These are phyloP conservation scores for Aphaenogaster rudis DNA, from an alignment of 1,140 invertebrate genomes.

Conservation along the genomic window DNA sequence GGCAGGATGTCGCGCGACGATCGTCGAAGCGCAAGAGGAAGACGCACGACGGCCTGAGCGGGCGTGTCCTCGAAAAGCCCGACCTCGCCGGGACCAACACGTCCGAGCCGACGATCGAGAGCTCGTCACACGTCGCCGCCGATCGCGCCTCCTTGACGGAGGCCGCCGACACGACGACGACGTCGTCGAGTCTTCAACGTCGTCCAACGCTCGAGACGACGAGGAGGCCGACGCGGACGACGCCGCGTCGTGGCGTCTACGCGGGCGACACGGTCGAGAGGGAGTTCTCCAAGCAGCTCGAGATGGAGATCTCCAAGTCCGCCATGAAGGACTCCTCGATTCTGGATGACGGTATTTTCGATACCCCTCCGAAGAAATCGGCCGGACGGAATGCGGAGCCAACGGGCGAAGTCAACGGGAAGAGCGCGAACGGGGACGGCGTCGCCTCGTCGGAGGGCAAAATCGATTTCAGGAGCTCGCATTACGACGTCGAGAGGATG, in stretches of 20 bases:
- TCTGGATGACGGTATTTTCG: slow-evolving; percentile 70
- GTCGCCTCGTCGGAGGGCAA: background rate
- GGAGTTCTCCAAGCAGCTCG: slow-evolving; percentile 79
- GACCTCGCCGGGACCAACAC: background rate
- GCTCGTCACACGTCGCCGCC: background rate
- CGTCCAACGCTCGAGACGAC: slow-evolving; percentile 37
- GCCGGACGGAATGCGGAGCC: background rate
- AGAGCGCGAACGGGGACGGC: background rate
- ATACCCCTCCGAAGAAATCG: slow-evolving; percentile 49
- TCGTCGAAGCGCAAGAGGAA: slow-evolving; percentile 67
- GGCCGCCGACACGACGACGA: background rate
- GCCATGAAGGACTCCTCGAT: slow-evolving; percentile 61
- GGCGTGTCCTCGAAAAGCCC: background rate
- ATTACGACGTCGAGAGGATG: slow-evolving; percentile 81
- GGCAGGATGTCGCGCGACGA: slow-evolving; percentile 8
- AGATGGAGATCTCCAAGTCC: slow-evolving; percentile 78
- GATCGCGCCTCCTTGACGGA: background rate
- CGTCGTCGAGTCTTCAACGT: slow-evolving; percentile 57
- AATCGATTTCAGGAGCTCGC: slow-evolving; percentile 28
- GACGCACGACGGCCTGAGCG: slow-evolving; percentile 46
- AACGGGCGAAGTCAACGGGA: background rate
- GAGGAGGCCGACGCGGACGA: slow-evolving; percentile 37
- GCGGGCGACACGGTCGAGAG: slow-evolving; percentile 76
- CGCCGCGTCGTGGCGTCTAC: slow-evolving; percentile 49
- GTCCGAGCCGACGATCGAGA: background rate